A percentile compares a stretch with the other conserved stretches of the same genome.
Conservation (phyloP, 1,140 invertebrate species). For the Leucophenga varia region DNA sequence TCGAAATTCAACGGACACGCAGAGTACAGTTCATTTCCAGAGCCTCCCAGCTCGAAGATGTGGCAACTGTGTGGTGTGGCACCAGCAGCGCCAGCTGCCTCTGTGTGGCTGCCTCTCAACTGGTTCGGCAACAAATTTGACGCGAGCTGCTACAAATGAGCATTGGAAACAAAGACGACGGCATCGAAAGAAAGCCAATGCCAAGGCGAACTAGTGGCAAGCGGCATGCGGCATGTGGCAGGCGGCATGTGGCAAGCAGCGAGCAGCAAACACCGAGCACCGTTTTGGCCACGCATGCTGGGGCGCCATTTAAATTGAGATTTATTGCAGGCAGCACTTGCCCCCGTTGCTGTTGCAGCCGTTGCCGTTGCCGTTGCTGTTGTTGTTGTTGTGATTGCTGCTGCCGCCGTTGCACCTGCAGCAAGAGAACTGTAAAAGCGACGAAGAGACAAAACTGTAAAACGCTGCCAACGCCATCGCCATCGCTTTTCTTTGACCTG, state of each 20-base stretch:
- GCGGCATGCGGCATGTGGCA: no score
- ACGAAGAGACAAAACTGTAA: slow-evolving; percentile 40
- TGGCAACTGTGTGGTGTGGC: slow-evolving; percentile 9
- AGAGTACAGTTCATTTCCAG: slow-evolving; percentile 41
- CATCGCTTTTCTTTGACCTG: slow-evolving; percentile 16
- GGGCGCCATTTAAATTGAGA: slow-evolving; percentile 56
- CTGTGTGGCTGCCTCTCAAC: slow-evolving; percentile 26
- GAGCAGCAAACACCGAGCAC: slow-evolving; percentile 36
- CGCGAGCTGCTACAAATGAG: slow-evolving; percentile 45
- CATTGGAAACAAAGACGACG: slow-evolving; percentile 15
- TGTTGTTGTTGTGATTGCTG: not conserved
- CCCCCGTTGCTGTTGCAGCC: not conserved
- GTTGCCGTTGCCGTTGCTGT: slow-evolving; percentile 25
- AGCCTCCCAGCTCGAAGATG: slow-evolving; percentile 12
- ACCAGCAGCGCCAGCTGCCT: no score
- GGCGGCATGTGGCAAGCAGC: no score
- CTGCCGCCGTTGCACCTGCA: slow-evolving; percentile 29
- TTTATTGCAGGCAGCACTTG: slow-evolving; percentile 45
- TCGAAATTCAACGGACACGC: slow-evolving; percentile 43
- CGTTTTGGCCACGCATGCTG: slow-evolving; percentile 53
- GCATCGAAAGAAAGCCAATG: no score
- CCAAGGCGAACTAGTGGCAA: no score
- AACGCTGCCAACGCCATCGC: slow-evolving; percentile 21
- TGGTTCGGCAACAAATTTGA: slow-evolving; percentile 52
- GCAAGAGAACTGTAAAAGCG: slow-evolving; percentile 18